Percentiles rank a stretch among this genome's conserved stretches.
phyloP scores from a whole-genome alignment of 1,140 invertebrate genomes.

The Ladona fulva region DNA sequence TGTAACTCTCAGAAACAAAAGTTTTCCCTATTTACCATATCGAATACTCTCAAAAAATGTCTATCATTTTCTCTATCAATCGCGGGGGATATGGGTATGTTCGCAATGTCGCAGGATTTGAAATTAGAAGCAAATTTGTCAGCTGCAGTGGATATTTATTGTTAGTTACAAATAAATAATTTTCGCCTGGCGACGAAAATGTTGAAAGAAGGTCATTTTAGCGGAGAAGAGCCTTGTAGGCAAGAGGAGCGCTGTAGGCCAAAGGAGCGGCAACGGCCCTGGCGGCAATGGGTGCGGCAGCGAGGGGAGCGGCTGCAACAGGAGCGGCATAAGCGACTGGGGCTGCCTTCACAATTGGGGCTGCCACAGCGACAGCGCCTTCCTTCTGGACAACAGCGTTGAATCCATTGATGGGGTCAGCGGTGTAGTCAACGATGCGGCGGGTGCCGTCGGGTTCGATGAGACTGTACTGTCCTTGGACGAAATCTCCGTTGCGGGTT shows the following conservation, averaged over 20 bases:
- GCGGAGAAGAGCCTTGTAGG: conserved; percentile 23
- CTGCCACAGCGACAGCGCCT: not conserved
- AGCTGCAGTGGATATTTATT: no score
- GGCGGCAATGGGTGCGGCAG: conserved; percentile 22
- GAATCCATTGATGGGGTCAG: conserved; percentile 21
- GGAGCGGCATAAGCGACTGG: conserved; percentile 16
- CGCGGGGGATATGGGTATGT: no score
- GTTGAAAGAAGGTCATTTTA: not conserved
- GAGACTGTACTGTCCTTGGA: conserved; percentile 27
- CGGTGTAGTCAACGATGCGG: conserved; percentile 21
- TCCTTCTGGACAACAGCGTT: conserved; percentile 5
- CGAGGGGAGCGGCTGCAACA: conserved; percentile 20
- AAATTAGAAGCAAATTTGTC: no score
- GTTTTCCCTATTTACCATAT: no score
- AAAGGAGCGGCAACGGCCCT: conserved; percentile 23
- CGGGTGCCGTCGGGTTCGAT: conserved; percentile 21
- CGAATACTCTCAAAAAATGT: no score
- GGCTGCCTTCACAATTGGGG: no score
- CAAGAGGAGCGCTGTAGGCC: conserved; percentile 22
- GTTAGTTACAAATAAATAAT: no score
- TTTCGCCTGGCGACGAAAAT: no score
- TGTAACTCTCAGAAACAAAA: no score
- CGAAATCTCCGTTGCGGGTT: conserved; percentile 23
- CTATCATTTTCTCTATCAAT: no score
- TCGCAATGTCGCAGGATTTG: no score